Percentiles rank a stretch among this genome's conserved stretches.
These are phyloP conservation scores for Coranthus polyacanthus DNA, from an alignment of 2,797 vertebrate genomes.

Conservation along the genomic window DNA sequence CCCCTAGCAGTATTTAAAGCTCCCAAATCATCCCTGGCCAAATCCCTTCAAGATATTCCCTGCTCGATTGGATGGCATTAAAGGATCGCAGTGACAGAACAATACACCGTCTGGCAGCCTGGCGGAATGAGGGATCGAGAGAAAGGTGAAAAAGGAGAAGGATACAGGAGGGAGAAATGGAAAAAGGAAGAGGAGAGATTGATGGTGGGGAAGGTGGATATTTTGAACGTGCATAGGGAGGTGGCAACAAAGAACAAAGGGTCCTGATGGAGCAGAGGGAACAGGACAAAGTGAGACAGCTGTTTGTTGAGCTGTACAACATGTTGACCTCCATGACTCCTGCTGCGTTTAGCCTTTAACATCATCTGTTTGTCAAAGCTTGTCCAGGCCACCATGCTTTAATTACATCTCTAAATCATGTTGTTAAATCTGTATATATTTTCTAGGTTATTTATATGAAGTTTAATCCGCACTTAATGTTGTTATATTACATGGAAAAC, in stretches of 20 bases:
- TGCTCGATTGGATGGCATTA: conserved; percentile 87
- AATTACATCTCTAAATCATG: conserved; percentile 60
- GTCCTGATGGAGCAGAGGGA: conserved; percentile 3
- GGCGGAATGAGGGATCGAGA: conserved; percentile 59
- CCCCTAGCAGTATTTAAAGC: conserved; percentile 85
- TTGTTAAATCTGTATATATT: conserved; percentile 72
- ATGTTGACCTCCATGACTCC: conserved; percentile 44
- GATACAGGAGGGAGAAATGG: conserved; percentile 32
- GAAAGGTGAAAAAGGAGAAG: conserved; percentile 24
- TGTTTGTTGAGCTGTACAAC: conserved; percentile 64
- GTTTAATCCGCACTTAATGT: conserved; percentile 71
- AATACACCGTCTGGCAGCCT: conserved; percentile 80
- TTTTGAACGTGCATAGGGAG: conserved; percentile 17
- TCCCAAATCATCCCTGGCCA: conserved; percentile 85
- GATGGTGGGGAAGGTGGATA: conserved; percentile 30
- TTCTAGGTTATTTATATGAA: conserved; percentile 67
- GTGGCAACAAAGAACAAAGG: conserved; percentile 8
- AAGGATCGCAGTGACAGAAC: conserved; percentile 84
- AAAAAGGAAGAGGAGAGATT: conserved; percentile 32
- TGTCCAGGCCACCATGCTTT: conserved; percentile 55
- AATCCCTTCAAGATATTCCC: conserved; percentile 89
- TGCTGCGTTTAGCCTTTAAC: conserved; percentile 48
- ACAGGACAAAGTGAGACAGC: conserved; percentile 46
- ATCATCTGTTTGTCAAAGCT: conserved; percentile 61
- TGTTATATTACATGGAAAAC: conserved; percentile 61